A percentile compares a stretch with the other conserved stretches of the same genome.
These are phyloP conservation scores for Lepidochrysops patricia DNA, from an alignment of 2,888 invertebrate genomes.

Conservation along the genomic window DNA sequence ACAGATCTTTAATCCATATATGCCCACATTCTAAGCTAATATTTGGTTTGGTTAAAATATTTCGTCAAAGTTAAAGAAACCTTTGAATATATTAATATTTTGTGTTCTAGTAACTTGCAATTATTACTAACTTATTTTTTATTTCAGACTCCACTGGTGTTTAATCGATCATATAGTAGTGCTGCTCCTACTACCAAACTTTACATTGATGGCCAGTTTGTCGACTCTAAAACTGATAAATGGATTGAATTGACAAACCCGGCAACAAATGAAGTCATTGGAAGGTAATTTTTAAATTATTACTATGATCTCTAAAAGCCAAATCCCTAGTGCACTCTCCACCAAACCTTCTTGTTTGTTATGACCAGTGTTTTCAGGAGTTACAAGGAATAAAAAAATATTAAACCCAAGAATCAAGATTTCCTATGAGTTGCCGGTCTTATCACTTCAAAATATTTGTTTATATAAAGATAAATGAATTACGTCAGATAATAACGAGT, in stretches of 20 bases:
- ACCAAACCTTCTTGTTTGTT: background rate
- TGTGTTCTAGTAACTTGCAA: no score
- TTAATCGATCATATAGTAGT: conserved; percentile 63
- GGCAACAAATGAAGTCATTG: conserved; percentile 89
- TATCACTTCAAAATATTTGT: conserved; percentile 3
- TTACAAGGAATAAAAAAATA: no score
- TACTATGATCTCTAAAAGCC: no score
- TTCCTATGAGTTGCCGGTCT: background rate
- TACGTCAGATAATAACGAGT: background rate
- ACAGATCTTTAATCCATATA: no score
- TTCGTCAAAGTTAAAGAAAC: no score
- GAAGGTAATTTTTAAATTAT: conserved; percentile 55
- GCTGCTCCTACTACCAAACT: conserved; percentile 88
- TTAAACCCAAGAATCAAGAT: background rate
- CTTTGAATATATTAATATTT: no score
- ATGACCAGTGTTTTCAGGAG: no score
- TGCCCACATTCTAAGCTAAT: no score
- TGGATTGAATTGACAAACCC: conserved; percentile 98
- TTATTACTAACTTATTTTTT: no score
- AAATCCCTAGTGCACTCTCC: no score
- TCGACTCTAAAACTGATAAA: conserved; percentile 92
- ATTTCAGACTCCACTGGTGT: conserved; percentile 44
- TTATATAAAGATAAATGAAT: conserved; percentile 6
- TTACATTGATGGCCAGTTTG: conserved; percentile 95
- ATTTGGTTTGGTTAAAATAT: background rate